Base-by-base conservation (phyloP, 2,797 vertebrate species). In the Yasuhikotakia modesta region DNA sequence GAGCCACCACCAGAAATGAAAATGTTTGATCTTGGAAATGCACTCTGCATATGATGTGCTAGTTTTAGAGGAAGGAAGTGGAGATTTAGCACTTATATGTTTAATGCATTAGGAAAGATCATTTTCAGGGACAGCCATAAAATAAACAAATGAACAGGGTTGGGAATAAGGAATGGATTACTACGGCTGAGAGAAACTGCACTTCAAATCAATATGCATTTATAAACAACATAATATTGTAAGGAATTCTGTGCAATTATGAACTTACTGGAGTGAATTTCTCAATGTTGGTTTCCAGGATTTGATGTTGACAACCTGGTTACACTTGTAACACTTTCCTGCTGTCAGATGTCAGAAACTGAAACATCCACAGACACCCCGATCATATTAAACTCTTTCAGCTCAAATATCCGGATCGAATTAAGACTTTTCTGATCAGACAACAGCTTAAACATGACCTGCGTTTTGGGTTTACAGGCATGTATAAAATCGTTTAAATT, bases 1-100 rank as follows among this genome's bases (percentile, higher is more conserved):
- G 76, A 71, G 58, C 22, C 8, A 5, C 68, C 58, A 64, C 55
- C 5, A 55, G 68, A 65, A 71, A 78, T 45, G 17, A 78, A 70
- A 71, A 71, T 46, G 32, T 46, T 65, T 76, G 65, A 76, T 76
- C 64, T 58, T 21, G 30, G 55, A 50, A 71, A 71, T 71, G 27
- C 22, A 65, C 5, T 55, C 58, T 55, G 32, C 67, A 70, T 78
- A 46, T 53, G 7, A 55, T 30, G 6, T 27, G 19, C 32, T 19
- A n/a, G 55, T 63, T 70, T 70, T 19, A 60, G 19, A 24, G 5
- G 12, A 32, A 66, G 35, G 52, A 64, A 63, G 7, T 32, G 1
- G 14, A 30, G 32, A 78, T 70, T 70, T 52, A 61, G 17, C 27
- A 52, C 67, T 70, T 21, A 46, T 30, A 30, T 53, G 35, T 35